phyloP scores from a whole-genome alignment of 2,797 vertebrate genomes.

The Australoheros facetus region DNA sequence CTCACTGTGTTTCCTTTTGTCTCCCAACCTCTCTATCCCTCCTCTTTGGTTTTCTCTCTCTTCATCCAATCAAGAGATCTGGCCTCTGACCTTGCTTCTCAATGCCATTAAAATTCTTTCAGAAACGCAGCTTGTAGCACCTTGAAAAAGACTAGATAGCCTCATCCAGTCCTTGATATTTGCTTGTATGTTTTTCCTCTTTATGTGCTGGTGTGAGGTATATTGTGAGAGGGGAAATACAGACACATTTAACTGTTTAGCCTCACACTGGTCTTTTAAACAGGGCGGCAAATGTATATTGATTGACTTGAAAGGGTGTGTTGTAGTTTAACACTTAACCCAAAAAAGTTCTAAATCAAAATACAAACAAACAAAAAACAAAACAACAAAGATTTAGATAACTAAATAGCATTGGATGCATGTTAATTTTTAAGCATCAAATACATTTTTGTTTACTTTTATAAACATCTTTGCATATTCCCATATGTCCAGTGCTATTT shows the following conservation, averaged over 20 bases:
- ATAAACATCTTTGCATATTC: background rate
- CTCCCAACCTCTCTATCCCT: conserved; percentile 11
- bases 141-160: conserved; percentile 32
- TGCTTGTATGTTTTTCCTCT: conserved; percentile 4
- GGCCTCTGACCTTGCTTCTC: conserved; percentile 69
- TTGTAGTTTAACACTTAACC: background rate
- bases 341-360: background rate
- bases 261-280: conserved; percentile 15
- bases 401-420: background rate
- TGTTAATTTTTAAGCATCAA: background rate
- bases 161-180: background rate
- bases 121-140: conserved; percentile 32
- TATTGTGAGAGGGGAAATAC: background rate
- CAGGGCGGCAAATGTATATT: conserved; percentile 21
- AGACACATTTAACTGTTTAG: conserved; percentile 1
- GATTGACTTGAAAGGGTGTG: conserved; percentile 9
- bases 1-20: conserved; percentile 19
- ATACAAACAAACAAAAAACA: background rate
- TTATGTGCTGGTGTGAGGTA: background rate
- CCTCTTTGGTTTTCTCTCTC: conserved; percentile 31
- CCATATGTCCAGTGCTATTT: background rate
- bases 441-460: background rate
- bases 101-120: conserved; percentile 68
- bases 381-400: background rate
- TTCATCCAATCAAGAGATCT: conserved; percentile 53